These are phyloP conservation scores for Brachionus manjavacas DNA, from an alignment of 1,140 invertebrate species.

Conservation along the genomic window DNA sequence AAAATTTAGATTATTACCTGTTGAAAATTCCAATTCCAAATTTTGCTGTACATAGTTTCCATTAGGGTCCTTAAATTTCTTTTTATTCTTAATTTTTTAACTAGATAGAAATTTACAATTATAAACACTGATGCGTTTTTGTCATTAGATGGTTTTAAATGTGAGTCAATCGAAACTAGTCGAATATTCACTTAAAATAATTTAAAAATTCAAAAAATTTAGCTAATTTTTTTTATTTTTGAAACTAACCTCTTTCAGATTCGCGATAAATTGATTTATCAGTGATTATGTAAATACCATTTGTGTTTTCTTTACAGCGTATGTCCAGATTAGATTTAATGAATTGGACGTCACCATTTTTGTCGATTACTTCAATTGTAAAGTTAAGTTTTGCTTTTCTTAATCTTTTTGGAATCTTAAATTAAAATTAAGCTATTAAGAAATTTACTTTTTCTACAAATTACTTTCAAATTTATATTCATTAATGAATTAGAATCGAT, in stretches of 20 bases:
- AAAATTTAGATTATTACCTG: background rate
- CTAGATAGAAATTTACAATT: background rate
- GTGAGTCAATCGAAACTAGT: slow-evolving; percentile 9
- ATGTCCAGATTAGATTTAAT: background rate
- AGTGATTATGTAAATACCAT: background rate
- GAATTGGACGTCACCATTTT: background rate
- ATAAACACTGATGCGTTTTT: background rate
- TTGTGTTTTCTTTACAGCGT: background rate
- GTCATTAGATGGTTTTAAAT: background rate
- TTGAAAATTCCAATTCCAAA: background rate
- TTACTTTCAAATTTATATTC: background rate
- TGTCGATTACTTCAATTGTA: background rate
- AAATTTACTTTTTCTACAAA: background rate
- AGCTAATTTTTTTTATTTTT: background rate
- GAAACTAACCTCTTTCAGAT: background rate
- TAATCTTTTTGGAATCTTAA: background rate
- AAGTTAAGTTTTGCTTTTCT: background rate
- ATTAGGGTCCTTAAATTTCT: background rate
- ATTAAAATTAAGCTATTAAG: background rate
- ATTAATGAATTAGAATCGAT: background rate
- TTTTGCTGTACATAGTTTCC: background rate
- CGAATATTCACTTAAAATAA: background rate
- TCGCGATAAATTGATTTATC: slow-evolving; percentile 12
- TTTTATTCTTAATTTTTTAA: background rate
- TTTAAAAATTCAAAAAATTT: background rate